These are phyloP conservation scores for Oxytorus armatus DNA, from an alignment of 2,888 invertebrate species.

Conservation along the genomic window DNA sequence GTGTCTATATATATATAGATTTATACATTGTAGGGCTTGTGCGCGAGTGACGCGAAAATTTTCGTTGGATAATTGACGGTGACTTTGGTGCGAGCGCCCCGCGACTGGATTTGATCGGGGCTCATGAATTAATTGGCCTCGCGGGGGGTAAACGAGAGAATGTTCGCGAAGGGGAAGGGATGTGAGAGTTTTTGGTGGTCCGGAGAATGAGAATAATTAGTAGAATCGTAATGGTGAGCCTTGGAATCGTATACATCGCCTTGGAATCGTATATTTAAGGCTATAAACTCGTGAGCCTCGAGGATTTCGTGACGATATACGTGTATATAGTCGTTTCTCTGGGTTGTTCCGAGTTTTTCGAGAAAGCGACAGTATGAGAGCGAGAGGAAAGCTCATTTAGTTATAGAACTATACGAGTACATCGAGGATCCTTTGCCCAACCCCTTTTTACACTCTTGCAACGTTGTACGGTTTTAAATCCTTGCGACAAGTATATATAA, in stretches of 20 bases:
- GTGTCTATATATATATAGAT: slow-evolving; percentile 32
- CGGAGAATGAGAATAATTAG: slow-evolving; percentile 66
- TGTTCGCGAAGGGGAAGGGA: not conserved
- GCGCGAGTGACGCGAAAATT: slow-evolving; percentile 45
- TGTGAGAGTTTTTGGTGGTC: slow-evolving; percentile 13
- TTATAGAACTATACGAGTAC: slow-evolving; percentile 35
- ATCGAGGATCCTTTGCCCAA: slow-evolving; percentile 19
- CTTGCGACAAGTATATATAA: slow-evolving; percentile 27
- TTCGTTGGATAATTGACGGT: slow-evolving; percentile 65
- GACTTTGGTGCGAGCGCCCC: slow-evolving; percentile 49
- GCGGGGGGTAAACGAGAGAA: not conserved
- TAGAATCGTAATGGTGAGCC: slow-evolving; percentile 68
- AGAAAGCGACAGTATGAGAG: too few relatives aligned
- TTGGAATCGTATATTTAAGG: slow-evolving; percentile 65
- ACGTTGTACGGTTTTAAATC: slow-evolving; percentile 64
- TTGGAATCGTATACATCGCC: slow-evolving; percentile 64
- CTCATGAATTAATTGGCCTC: slow-evolving; percentile 70
- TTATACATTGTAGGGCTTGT: not conserved
- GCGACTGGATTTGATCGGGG: slow-evolving; percentile 68
- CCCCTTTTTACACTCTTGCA: slow-evolving; percentile 55
- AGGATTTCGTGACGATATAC: not conserved
- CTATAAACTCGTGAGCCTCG: slow-evolving; percentile 61
- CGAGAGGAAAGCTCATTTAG: slow-evolving; percentile 27
- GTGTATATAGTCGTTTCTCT: slow-evolving; percentile 1
- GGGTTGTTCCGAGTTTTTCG: slow-evolving; percentile 10